Base-by-base conservation (phyloP, 2,888 invertebrate genomes). In the Pseudococcus jackbeardsleyi region DNA sequence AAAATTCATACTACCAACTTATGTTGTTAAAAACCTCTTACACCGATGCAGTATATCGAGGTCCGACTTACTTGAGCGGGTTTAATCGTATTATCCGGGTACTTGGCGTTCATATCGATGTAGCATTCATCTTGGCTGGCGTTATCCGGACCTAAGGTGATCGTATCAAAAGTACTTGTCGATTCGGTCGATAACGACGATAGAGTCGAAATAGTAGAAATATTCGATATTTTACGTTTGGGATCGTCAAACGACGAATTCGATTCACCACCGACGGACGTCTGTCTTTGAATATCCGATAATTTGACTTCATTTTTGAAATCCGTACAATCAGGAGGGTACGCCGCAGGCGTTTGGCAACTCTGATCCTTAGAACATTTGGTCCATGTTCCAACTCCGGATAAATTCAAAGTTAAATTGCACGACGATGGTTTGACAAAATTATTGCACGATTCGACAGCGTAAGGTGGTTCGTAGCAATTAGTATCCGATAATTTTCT, bases 131-230 rank as follows among this genome's bases (percentile, higher is more conserved):
- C 50, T n/a, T n/a, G n/a, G 48, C 59, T 64, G 39, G 64, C 64
- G 26, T 26, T 42, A 84, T 88, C 84, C 46, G 59, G 7, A 7
- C 64, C 68, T 26, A 64, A 26, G 11, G 88, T 88, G 6, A 84
- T 46, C 39, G 88, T 88, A 64, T 84, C 84, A 68, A 84, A 84
- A 8, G 88, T 88, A 85, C 72, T 85, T 33, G 85, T 79, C 17
- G 89, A 89, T 85, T 89, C 89, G 39, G 89, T 85, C 17, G 89
- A 89, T 54, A 89, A 82, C 84, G 89, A 89, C 26, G 89, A 89
- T 64, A 89, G 64, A 64, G 89, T 89, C 8, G 90, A 90, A 17
- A 90, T 77, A 17, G 89, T 89, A 12, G 90, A 90, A 59, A 90
- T 89, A 84, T 89, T 89, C 3, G 89, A 89, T 84, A 89, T 89